Conservation (phyloP, 2,888 invertebrate species). For the Drosophila peninsularis region DNA sequence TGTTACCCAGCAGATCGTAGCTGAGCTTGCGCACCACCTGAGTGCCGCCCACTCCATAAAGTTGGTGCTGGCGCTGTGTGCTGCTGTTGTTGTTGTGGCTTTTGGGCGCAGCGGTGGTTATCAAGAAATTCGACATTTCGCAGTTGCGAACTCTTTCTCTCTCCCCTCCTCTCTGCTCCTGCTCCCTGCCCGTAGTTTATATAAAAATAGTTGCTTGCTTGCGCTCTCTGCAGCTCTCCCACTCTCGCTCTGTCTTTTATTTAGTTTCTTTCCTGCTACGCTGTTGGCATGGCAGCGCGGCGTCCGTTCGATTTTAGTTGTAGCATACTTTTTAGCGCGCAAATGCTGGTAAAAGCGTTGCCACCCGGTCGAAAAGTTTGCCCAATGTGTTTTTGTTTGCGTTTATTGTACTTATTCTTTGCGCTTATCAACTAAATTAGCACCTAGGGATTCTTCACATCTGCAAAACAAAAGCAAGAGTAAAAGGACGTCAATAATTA, state of each 20-base stretch:
- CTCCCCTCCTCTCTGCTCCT: not conserved
- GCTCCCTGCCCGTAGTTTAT: slow-evolving; percentile 28
- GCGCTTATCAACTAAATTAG: slow-evolving; percentile 84
- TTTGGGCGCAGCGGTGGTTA: slow-evolving; percentile 62
- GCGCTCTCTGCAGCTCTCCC: slow-evolving; percentile 14
- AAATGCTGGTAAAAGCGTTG: slow-evolving; percentile 43
- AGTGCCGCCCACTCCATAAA: slow-evolving; percentile 50
- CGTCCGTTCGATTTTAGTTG: slow-evolving; percentile 32
- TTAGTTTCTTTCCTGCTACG: slow-evolving; percentile 53
- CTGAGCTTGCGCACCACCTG: slow-evolving; percentile 78
- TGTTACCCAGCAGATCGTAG: slow-evolving; percentile 57
- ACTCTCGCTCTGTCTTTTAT: slow-evolving; percentile 22
- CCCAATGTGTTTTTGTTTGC: slow-evolving; percentile 7
- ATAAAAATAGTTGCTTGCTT: slow-evolving; percentile 44
- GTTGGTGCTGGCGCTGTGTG: slow-evolving; percentile 53
- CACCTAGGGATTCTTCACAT: slow-evolving; percentile 85
- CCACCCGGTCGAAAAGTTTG: slow-evolving; percentile 53
- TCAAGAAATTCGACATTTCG: slow-evolving; percentile 82
- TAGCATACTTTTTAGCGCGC: slow-evolving; percentile 68
- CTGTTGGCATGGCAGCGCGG: slow-evolving; percentile 48
- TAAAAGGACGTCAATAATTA: slow-evolving; percentile 43
- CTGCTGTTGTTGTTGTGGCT: slow-evolving; percentile 46
- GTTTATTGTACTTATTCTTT: slow-evolving; percentile 72
- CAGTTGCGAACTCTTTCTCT: slow-evolving; percentile 21
- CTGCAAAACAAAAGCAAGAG: slow-evolving; percentile 62